phyloP scores from a whole-genome alignment of 2,888 invertebrate species.

The Podotricha telesiphe region DNA sequence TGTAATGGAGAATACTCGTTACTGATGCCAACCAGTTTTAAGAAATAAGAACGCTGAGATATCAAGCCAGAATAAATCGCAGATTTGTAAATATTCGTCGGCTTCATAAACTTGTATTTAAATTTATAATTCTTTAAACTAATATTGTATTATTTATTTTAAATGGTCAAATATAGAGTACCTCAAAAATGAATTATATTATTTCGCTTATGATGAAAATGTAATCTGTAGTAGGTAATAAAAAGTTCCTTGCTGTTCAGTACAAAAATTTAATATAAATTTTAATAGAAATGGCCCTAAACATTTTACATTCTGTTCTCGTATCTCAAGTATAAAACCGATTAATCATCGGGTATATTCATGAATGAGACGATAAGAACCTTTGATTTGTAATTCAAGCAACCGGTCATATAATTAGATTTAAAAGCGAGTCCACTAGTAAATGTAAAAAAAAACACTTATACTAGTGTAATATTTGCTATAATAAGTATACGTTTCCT shows the following conservation, averaged over 20 bases:
- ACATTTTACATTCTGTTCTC: conserved; percentile 27
- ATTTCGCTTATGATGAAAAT: too few relatives aligned
- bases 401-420: conserved; percentile 37
- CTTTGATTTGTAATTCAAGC: conserved; percentile 40
- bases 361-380: conserved; percentile 29
- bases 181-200: too few relatives aligned
- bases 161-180: too few relatives aligned
- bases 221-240: too few relatives aligned
- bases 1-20: conserved; percentile 37
- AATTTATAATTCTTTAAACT: too few relatives aligned
- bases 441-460: conserved; percentile 36
- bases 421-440: conserved; percentile 26
- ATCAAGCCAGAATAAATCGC: conserved; percentile 5
- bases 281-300: background rate
- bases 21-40: conserved; percentile 35
- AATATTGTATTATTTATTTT: too few relatives aligned
- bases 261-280: background rate
- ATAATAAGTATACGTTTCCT: conserved; percentile 24
- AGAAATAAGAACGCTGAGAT: conserved; percentile 3
- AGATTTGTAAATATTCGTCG: background rate
- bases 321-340: conserved; percentile 17
- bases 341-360: conserved; percentile 31
- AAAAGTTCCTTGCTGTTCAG: background rate
- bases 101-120: too few relatives aligned
- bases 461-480: conserved; percentile 33